A percentile compares a stretch with the other conserved stretches of the same genome.
phyloP scores from a whole-genome alignment of 2,888 invertebrate species.

The Scaptomyza polygonia region DNA sequence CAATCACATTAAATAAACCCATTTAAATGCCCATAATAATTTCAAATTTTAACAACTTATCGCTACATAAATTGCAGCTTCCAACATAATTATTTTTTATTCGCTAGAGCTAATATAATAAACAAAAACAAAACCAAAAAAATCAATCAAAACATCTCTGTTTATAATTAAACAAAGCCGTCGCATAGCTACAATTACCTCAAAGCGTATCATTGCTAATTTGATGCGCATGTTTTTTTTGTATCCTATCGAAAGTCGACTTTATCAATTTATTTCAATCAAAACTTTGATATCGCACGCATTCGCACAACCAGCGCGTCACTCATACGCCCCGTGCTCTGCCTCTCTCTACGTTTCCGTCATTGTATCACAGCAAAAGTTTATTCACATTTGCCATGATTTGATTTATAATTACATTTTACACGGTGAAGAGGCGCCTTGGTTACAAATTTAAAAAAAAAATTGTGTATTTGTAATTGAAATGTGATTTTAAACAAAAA shows the following conservation, averaged over 20 bases:
- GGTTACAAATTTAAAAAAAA: conserved; percentile 6
- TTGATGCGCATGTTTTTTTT: too few relatives aligned
- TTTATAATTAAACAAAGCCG: conserved; percentile 30
- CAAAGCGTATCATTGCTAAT: conserved; percentile 24
- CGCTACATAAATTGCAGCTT: conserved; percentile 31
- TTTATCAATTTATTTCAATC: conserved; percentile 65
- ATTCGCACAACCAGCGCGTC: conserved; percentile 36
- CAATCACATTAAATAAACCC: conserved; percentile 17
- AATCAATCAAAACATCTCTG: conserved; percentile 16
- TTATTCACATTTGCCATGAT: conserved; percentile 69
- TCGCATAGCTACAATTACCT: conserved; percentile 20
- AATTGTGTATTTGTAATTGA: conserved; percentile 27
- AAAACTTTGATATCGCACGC: conserved; percentile 39
- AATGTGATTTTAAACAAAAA: conserved; percentile 4
- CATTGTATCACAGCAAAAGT: conserved; percentile 61
- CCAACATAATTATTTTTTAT: conserved; percentile 33
- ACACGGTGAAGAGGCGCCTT: conserved; percentile 23
- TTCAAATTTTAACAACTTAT: conserved; percentile 25
- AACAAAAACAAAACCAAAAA: conserved; percentile 15
- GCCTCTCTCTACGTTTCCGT: conserved; percentile 30
- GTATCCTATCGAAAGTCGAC: conserved; percentile 36
- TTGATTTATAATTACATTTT: conserved; percentile 62
- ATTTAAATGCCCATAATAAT: too few relatives aligned
- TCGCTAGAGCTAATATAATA: conserved; percentile 15
- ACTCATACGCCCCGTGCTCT: conserved; percentile 62